These are phyloP conservation scores for Hypothenemus hampei DNA, from an alignment of 1,140 invertebrate species.

Conservation along the genomic window DNA sequence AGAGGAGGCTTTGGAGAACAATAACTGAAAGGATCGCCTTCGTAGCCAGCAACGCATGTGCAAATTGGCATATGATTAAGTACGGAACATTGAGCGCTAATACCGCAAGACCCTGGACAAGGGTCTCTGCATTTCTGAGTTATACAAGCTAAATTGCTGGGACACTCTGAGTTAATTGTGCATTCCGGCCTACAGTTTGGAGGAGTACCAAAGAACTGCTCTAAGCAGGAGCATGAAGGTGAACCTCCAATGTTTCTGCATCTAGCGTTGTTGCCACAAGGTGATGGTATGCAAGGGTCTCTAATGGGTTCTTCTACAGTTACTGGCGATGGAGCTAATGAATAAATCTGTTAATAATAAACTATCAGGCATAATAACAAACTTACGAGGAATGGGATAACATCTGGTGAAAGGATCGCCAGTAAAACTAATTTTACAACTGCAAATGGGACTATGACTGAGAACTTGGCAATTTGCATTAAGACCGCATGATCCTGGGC, in stretches of 20 bases:
- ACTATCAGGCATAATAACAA: background rate
- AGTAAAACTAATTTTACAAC: slow-evolving; percentile 60
- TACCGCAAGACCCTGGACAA: slow-evolving; percentile 64
- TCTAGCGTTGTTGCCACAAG: slow-evolving; percentile 63
- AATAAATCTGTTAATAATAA: slow-evolving; percentile 27
- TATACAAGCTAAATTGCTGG: slow-evolving; percentile 61
- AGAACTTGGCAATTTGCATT: slow-evolving; percentile 60
- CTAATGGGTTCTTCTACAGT: slow-evolving; percentile 39
- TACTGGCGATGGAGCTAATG: slow-evolving; percentile 39
- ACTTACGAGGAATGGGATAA: slow-evolving; percentile 53
- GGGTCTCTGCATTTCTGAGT: slow-evolving; percentile 65
- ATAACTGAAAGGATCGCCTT: slow-evolving; percentile 57
- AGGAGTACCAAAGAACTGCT: slow-evolving; percentile 63
- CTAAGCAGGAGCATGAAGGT: slow-evolving; percentile 62
- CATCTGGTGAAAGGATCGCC: slow-evolving; percentile 73
- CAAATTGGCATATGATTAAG: slow-evolving; percentile 53
- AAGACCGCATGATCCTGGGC: slow-evolving; percentile 67
- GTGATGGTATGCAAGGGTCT: slow-evolving; percentile 64
- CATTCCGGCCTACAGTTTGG: slow-evolving; percentile 71
- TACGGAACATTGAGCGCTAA: slow-evolving; percentile 51
- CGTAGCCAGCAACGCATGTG: slow-evolving; percentile 53
- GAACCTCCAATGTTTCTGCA: slow-evolving; percentile 56
- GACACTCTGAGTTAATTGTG: slow-evolving; percentile 63
- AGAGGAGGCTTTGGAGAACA: slow-evolving; percentile 52
- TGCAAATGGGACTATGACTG: slow-evolving; percentile 66